Percentiles rank a stretch among this genome's conserved stretches.
phyloP scores from a whole-genome alignment of 2,113 vertebrate genomes.

The Halichoeres trimaculatus region DNA sequence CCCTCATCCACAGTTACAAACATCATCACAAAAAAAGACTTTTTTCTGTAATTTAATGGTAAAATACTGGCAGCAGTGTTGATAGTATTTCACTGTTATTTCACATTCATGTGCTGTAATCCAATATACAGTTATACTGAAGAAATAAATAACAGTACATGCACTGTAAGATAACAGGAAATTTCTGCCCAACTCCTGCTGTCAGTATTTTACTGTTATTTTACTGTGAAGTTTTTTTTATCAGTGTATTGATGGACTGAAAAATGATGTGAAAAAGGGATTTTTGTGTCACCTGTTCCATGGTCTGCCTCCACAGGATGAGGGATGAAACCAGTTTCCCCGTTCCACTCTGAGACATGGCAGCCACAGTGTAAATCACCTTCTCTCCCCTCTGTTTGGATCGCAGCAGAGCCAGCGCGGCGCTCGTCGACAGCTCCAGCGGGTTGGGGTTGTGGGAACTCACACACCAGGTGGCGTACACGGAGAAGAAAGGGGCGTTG shows the following conservation, averaged over 20 bases:
- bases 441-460: conserved; percentile 95
- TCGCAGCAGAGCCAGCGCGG: conserved; percentile 90
- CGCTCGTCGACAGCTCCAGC: conserved; percentile 90
- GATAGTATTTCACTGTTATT: no score
- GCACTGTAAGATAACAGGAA: no score
- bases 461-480: conserved; percentile 95
- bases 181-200: no score
- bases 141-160: no score
- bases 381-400: conserved; percentile 92
- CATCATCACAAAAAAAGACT: no score
- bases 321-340: conserved; percentile 94
- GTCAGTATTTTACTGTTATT: no score
- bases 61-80: no score
- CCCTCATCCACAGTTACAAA: no score
- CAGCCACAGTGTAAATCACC: conserved; percentile 91
- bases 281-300: conserved; percentile 88
- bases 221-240: background rate
- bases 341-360: conserved; percentile 90
- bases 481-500: conserved; percentile 88
- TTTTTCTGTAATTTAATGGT: no score
- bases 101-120: no score
- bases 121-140: no score
- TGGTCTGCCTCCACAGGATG: conserved; percentile 89
- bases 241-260: background rate
- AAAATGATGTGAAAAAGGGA: background rate